Percentiles rank a stretch among this genome's conserved stretches.
Evolutionary conservation across 2,113 vertebrate species (phyloP).

Genomic region (Cairina moschata): DNA sequence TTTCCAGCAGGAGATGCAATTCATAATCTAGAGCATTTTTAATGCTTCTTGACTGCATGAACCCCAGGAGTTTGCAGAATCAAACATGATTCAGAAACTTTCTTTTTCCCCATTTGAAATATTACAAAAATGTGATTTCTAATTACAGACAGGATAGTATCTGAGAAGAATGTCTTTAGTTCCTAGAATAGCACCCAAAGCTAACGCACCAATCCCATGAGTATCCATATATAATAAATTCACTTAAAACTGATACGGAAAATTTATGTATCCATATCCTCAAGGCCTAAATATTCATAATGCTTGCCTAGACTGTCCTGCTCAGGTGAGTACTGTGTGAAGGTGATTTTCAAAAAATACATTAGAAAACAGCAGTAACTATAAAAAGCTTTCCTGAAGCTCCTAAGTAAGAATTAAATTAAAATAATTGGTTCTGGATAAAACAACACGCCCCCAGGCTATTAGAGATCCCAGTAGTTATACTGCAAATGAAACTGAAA

Average conservation of each 20-base stretch:
- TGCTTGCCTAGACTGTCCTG: neutral
- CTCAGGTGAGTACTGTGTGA: neutral
- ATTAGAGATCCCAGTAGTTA: neutral
- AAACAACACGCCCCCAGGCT: neutral
- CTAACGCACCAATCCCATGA: neutral
- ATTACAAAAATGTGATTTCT: neutral
- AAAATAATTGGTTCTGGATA: neutral
- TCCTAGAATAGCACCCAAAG: neutral
- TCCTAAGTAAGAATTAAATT: neutral
- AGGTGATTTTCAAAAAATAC: neutral
- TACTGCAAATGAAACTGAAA: neutral
- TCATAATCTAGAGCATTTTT: neutral
- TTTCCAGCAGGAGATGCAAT: neutral
- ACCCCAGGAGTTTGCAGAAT: neutral
- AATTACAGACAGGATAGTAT: neutral
- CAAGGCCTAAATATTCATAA: neutral
- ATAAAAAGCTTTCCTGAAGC: neutral
- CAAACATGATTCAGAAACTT: neutral
- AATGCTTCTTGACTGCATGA: neutral
- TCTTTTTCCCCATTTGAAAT: neutral
- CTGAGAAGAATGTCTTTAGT: neutral
- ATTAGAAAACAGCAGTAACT: neutral
- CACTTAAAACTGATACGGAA: neutral
- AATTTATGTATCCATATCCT: neutral
- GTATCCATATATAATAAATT: neutral